Evolutionary conservation across 2,113 vertebrate species (phyloP).

Genomic region (Melanerpes aurifrons): DNA sequence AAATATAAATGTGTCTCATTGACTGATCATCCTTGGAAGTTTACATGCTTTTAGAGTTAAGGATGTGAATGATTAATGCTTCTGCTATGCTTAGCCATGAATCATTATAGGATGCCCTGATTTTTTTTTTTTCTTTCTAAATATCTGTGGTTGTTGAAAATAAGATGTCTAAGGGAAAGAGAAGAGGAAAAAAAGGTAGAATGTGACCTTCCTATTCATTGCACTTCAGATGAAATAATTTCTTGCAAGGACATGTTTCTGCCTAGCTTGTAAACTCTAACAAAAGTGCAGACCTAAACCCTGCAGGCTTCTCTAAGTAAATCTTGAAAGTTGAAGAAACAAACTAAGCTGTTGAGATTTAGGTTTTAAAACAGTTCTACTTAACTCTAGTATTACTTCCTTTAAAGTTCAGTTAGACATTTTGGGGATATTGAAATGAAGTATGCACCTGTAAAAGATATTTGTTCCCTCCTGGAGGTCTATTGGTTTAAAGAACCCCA

Average conservation of each 20-base stretch:
- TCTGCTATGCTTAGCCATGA: not conserved
- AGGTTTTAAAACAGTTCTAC: not conserved
- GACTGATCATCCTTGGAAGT: slow-evolving; percentile 42
- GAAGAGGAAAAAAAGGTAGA: not conserved
- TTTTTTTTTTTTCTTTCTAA: not conserved
- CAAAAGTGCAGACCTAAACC: not conserved
- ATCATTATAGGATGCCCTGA: slow-evolving; percentile 7
- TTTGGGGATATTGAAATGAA: not conserved
- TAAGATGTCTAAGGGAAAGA: not conserved
- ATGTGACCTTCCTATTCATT: not conserved
- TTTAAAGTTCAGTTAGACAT: not conserved
- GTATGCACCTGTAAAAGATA: not conserved
- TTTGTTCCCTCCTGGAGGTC: not conserved
- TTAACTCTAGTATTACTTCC: not conserved
- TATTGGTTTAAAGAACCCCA: not conserved
- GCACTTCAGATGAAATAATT: slow-evolving; percentile 1
- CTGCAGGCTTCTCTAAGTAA: not conserved
- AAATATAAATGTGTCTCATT: not conserved
- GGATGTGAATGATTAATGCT: slow-evolving; percentile 50
- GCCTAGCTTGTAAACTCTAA: not conserved
- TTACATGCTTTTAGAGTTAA: slow-evolving; percentile 39
- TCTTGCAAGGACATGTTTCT: not conserved
- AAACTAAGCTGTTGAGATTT: not conserved
- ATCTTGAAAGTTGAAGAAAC: not conserved
- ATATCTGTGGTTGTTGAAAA: not conserved